Conservation (phyloP, 2,888 invertebrate species). For the Cantharis nigra region DNA sequence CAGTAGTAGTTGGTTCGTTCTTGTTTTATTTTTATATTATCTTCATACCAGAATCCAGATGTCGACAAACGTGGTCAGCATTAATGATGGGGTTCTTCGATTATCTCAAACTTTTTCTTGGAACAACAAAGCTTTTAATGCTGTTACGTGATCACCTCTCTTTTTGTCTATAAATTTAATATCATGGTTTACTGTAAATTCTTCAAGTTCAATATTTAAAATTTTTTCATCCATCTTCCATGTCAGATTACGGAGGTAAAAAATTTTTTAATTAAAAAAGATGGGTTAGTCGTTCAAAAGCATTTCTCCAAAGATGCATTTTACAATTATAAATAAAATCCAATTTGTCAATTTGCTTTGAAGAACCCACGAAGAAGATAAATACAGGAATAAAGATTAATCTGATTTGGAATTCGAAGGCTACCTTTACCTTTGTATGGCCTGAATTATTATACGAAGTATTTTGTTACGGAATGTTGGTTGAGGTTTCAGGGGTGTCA, state of each 20-base stretch:
- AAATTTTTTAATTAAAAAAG: no score
- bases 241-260: no score
- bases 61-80: slow-evolving; percentile 10
- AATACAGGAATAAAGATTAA: neutral
- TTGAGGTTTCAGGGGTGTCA: neutral
- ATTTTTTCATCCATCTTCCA: neutral
- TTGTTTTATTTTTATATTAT: slow-evolving; percentile 3
- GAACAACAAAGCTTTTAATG: slow-evolving; percentile 3
- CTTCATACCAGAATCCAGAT: slow-evolving; percentile 6
- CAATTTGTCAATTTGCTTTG: neutral
- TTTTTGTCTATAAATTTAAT: neutral
- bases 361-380: neutral
- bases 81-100: slow-evolving; percentile 3
- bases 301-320: no score
- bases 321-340: no score
- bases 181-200: neutral
- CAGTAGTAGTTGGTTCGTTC: neutral
- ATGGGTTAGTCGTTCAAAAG: no score
- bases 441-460: neutral
- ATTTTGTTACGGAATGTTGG: neutral
- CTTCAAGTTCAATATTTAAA: neutral
- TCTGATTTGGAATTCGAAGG: neutral
- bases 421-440: neutral
- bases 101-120: slow-evolving; percentile 10
- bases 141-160: slow-evolving; percentile 5